Evolutionary conservation across 1,140 invertebrate species (phyloP), one percentile per base, ranked within the genome.

Genomic region (Pararge aegeria): DNA sequence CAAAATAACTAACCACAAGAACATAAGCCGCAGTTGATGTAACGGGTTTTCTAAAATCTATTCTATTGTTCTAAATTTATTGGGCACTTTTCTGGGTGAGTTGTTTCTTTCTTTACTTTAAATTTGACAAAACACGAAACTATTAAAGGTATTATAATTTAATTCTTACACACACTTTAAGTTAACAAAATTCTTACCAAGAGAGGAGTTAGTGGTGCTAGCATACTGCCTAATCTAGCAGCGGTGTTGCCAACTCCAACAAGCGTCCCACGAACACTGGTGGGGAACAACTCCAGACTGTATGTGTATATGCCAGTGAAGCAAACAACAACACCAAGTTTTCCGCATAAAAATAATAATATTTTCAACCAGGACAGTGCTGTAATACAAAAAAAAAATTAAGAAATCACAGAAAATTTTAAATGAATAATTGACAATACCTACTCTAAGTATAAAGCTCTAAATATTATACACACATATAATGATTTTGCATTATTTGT

Each of bases 261-360:
- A 5, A 83, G 44, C 1, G 80, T 80, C 0, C 83, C 83, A 44
- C 83, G 63, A 1, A 80, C 80, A 48, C 81, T 87, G 0, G 83
- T 87, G 5, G 83, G 83, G 29, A 87, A 84, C 20, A 84, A 50
- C 67, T 87, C 83, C 51, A 87, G 55, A 30, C 70, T 77, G 55
- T 84, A 87, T 0, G 81, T 87, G 52, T 75, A 81, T n/a, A 83
- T 75, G 12, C 78, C 80, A 19, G 81, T 87, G 19, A 83, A 84
- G 46, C 83, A 87, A 1, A 83, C 57, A 0, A 78, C 80, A 0
- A 79, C 72, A 9, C 70, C 69, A 5, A 80, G 50, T 62, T 84
- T 87, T 3, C 81, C 78, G n/a, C 75, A 20, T 21, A 87, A 64
- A 44, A 84, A 87, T 37, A 84, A 48, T 0, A 68, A 1, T 0